phyloP scores from a whole-genome alignment of 2,888 invertebrate species.

The Hyalella azteca region DNA sequence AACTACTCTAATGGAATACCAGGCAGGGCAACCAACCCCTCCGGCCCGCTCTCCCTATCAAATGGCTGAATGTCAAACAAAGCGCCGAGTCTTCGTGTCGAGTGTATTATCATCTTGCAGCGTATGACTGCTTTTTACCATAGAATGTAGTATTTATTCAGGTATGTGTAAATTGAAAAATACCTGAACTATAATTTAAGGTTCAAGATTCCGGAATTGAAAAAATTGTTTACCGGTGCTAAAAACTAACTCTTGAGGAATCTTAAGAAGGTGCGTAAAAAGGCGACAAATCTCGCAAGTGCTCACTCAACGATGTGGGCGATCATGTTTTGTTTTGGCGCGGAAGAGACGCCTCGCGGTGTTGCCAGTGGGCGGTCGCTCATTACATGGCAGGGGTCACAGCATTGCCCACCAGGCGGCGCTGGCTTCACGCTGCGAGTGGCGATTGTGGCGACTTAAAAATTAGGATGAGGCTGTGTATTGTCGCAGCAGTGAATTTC shows the following conservation, averaged over 20 bases:
- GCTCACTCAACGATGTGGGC: constrained; percentile 22
- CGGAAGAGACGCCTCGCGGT: constrained; percentile 32
- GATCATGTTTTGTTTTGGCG: constrained; percentile 39
- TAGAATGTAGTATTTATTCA: too few species aligned
- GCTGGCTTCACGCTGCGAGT: constrained; percentile 10
- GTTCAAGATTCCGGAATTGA: too few species aligned
- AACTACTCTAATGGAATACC: constrained; percentile 33
- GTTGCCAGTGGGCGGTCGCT: constrained; percentile 39
- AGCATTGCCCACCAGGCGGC: constrained; percentile 14
- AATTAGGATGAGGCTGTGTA: neutral
- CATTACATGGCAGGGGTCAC: constrained; percentile 31
- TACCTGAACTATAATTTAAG: too few species aligned
- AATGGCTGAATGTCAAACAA: constrained; percentile 16
- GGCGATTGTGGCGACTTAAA: constrained; percentile 19
- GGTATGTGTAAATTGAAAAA: too few species aligned
- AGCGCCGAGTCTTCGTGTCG: neutral
- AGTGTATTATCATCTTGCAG: constrained; percentile 7
- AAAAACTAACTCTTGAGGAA: too few species aligned
- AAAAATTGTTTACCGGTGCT: too few species aligned
- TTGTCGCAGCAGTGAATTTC: neutral
- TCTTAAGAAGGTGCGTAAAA: constrained; percentile 26
- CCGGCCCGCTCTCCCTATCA: neutral
- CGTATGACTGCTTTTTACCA: too few species aligned
- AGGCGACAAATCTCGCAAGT: constrained; percentile 31
- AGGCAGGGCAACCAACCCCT: constrained; percentile 26